These are phyloP conservation scores for Chaenocephalus aceratus DNA, from an alignment of 2,113 vertebrate species.

Conservation along the genomic window DNA sequence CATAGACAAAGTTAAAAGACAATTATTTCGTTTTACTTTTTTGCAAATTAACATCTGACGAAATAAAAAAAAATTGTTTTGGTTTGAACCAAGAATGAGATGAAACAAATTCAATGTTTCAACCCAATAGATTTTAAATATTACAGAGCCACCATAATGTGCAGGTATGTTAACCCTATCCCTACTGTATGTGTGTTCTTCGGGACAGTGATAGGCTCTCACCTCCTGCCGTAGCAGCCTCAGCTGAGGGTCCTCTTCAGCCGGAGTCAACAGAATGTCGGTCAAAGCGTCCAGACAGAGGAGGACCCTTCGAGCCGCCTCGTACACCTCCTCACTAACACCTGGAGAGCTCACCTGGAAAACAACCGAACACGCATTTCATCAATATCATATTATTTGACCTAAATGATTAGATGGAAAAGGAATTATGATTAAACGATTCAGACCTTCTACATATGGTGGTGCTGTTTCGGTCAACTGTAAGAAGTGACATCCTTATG, in stretches of 20 bases:
- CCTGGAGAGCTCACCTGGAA: slow-evolving; percentile 75
- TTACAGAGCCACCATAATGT: too few relatives aligned
- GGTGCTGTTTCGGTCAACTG: not conserved
- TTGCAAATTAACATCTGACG: too few relatives aligned
- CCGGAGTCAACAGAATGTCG: slow-evolving; percentile 75
- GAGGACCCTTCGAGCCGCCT: slow-evolving; percentile 78
- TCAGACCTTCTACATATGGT: not conserved
- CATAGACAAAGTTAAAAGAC: not conserved
- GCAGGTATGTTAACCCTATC: not conserved
- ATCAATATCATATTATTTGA: not conserved
- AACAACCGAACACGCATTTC: not conserved
- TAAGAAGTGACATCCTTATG: not conserved
- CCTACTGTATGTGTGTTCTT: not conserved
- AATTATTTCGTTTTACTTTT: too few relatives aligned
- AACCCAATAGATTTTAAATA: too few relatives aligned
- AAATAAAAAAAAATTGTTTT: too few relatives aligned
- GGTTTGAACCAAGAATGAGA: too few relatives aligned
- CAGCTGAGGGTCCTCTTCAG: slow-evolving; percentile 66
- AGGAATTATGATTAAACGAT: not conserved
- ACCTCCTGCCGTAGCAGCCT: slow-evolving; percentile 86
- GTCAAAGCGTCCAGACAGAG: slow-evolving; percentile 81
- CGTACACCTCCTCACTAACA: slow-evolving; percentile 81
- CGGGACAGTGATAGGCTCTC: not conserved
- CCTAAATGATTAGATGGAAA: not conserved
- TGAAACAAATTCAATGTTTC: too few relatives aligned